These are phyloP conservation scores for Bungarus multicinctus DNA, from an alignment of 2,113 vertebrate species.

Conservation along the genomic window DNA sequence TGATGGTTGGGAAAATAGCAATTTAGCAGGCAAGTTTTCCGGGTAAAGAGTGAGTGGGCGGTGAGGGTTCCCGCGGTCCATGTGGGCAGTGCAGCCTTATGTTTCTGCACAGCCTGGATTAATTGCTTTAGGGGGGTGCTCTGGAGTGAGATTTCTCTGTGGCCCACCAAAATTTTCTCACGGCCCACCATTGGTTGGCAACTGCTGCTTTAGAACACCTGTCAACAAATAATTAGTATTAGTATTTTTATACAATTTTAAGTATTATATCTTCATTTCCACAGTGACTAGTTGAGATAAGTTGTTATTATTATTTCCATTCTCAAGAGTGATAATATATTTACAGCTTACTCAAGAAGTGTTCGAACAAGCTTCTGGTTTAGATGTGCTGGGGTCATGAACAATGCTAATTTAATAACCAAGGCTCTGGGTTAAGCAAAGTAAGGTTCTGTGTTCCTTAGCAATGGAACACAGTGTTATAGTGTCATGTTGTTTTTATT, in stretches of 20 bases:
- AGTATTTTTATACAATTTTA: slow-evolving; percentile 3
- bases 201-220: neutral
- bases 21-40: no score
- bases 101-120: no score
- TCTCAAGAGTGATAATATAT: neutral
- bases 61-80: no score
- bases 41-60: no score
- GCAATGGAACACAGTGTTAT: neutral
- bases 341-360: neutral
- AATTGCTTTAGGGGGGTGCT: no score
- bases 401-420: neutral
- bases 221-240: neutral
- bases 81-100: no score
- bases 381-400: neutral
- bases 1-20: no score
- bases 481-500: neutral
- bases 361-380: neutral
- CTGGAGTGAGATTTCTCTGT: no score
- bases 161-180: no score
- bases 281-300: neutral
- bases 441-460: neutral
- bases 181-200: no score
- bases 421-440: neutral
- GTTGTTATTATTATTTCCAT: neutral
- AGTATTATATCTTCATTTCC: neutral